A percentile compares a stretch with the other conserved stretches of the same genome.
phyloP scores from a whole-genome alignment of 2,113 vertebrate species.

The Chiloscyllium plagiosum region DNA sequence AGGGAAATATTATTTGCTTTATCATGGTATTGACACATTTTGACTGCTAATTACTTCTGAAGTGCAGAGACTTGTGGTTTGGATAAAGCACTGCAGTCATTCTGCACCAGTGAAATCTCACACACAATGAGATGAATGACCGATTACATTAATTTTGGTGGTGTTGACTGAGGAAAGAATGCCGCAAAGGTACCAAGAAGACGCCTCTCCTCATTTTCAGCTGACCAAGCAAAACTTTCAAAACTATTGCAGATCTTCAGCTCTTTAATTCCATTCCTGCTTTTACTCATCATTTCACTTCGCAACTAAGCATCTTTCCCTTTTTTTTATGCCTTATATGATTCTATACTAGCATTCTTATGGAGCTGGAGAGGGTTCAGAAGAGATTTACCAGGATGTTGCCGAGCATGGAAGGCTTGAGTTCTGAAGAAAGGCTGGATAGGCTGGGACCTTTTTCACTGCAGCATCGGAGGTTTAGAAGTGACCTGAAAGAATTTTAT shows the following conservation, averaged over 20 bases:
- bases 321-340: background rate
- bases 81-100: background rate
- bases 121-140: background rate
- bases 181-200: background rate
- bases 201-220: background rate
- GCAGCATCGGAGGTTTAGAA: too few relatives aligned
- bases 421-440: background rate
- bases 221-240: background rate
- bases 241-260: background rate
- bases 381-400: too few relatives aligned
- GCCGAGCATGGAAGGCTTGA: background rate
- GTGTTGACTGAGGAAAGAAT: too few relatives aligned
- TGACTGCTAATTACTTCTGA: background rate
- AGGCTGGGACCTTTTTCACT: too few relatives aligned
- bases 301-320: background rate
- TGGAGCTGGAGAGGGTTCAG: background rate
- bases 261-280: background rate
- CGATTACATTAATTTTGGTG: too few relatives aligned
- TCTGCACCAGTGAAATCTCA: background rate
- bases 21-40: background rate
- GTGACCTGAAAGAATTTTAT: too few relatives aligned
- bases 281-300: background rate
- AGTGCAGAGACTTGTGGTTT: background rate
- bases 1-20: background rate
- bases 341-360: background rate